A percentile compares a stretch with the other conserved stretches of the same genome.
Conservation (phyloP, 1,140 invertebrate species). For the Trichomalopsis sarcophagae region DNA sequence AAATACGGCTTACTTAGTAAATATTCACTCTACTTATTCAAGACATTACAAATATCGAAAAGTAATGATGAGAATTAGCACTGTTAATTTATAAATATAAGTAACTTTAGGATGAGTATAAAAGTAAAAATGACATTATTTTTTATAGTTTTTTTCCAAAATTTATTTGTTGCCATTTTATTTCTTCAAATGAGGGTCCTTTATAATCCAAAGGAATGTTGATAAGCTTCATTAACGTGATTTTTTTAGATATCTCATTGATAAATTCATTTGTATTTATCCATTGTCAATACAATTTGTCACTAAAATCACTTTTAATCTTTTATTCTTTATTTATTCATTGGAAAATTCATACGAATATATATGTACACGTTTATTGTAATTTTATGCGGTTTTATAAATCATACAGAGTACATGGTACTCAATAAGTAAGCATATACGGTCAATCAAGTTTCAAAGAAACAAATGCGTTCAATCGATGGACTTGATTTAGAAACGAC, state of each 20-base stretch:
- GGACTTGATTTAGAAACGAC: background rate
- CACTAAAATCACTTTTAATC: background rate
- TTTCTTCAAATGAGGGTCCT: background rate
- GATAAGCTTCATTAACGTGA: background rate
- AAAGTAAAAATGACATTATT: background rate
- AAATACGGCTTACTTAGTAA: too few species aligned
- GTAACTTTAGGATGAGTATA: background rate
- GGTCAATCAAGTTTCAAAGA: slow-evolving; percentile 1
- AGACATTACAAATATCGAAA: background rate
- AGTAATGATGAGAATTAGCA: background rate
- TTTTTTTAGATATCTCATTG: background rate
- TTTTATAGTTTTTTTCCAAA: background rate
- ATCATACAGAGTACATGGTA: slow-evolving; percentile 62
- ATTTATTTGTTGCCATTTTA: background rate
- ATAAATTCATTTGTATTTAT: background rate
- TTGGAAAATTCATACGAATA: slow-evolving; percentile 34
- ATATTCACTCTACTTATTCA: background rate
- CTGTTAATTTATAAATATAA: background rate
- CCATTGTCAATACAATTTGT: background rate
- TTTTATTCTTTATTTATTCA: background rate
- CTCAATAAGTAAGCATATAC: slow-evolving; percentile 56
- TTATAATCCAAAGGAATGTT: background rate
- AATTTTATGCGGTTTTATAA: slow-evolving; percentile 28
- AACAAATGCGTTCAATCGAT: slow-evolving; percentile 13
- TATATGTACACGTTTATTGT: slow-evolving; percentile 29